These are phyloP conservation scores for Suricata suricatta DNA, from an alignment of 2,113 vertebrate genomes.

Conservation along the genomic window DNA sequence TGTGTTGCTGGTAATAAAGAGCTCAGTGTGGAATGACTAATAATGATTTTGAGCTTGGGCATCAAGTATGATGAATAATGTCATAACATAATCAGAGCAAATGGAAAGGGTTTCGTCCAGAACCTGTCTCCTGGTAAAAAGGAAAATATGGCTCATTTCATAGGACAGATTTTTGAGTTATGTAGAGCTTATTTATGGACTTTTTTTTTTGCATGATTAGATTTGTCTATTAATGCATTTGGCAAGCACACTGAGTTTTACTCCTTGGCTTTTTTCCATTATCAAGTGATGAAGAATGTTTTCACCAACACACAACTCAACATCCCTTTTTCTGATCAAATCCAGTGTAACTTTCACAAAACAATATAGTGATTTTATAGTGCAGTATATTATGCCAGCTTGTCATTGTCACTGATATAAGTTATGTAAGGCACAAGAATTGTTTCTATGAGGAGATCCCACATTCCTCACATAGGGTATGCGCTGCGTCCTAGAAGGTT, in stretches of 20 bases:
- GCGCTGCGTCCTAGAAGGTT: neutral
- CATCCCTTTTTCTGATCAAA: slow-evolving; percentile 31
- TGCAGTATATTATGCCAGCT: slow-evolving; percentile 24
- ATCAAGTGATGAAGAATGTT: slow-evolving; percentile 55
- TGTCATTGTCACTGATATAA: slow-evolving; percentile 55
- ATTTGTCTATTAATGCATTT: slow-evolving; percentile 61
- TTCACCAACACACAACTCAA: slow-evolving; percentile 59
- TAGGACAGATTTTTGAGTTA: neutral
- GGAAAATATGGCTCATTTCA: neutral
- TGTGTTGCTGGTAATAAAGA: slow-evolving; percentile 80
- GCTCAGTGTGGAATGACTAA: slow-evolving; percentile 75
- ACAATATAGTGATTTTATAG: slow-evolving; percentile 57
- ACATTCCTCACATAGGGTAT: slow-evolving; percentile 26
- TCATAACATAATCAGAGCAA: neutral
- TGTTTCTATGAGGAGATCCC: slow-evolving; percentile 52
- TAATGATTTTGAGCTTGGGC: slow-evolving; percentile 51
- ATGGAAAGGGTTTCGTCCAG: neutral
- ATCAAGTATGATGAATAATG: neutral
- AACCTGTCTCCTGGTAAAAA: neutral
- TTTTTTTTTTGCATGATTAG: slow-evolving; percentile 49
- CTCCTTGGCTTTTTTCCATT: slow-evolving; percentile 41
- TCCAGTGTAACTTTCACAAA: slow-evolving; percentile 53
- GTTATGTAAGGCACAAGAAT: slow-evolving; percentile 41
- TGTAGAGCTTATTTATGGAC: neutral
- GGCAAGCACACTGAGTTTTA: slow-evolving; percentile 31